Percentiles rank a stretch among this genome's conserved stretches.
Conservation (phyloP, 1,140 invertebrate genomes). For the Idris sp. region DNA sequence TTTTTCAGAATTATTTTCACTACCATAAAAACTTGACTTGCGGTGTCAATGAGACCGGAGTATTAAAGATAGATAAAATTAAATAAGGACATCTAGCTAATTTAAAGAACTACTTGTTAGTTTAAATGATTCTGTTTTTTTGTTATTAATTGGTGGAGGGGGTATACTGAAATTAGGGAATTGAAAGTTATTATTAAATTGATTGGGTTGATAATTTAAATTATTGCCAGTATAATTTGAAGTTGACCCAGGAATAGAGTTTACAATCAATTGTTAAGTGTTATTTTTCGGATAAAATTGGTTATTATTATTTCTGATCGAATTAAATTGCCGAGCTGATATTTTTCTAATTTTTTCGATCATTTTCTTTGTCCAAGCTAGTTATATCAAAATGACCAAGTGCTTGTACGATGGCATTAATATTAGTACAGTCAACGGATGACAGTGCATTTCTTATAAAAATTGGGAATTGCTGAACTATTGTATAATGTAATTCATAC, state of each 20-base stretch:
- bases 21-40: no score
- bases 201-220: not conserved
- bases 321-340: no score
- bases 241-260: no score
- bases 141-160: not conserved
- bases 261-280: no score
- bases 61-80: no score
- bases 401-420: not conserved
- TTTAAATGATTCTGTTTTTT: constrained; percentile 3
- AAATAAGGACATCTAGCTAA: no score
- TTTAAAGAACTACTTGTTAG: constrained; percentile 5
- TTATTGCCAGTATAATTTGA: not conserved
- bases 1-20: no score
- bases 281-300: not conserved
- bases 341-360: not conserved
- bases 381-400: constrained; percentile 4
- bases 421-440: constrained; percentile 3
- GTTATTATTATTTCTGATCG: no score
- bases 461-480: constrained; percentile 31
- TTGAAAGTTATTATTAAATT: constrained; percentile 1
- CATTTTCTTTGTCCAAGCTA: not conserved
- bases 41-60: no score
- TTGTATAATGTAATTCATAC: constrained; percentile 31
- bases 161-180: not conserved
- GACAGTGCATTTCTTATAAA: constrained; percentile 14